Evolutionary conservation across 2,113 vertebrate genomes (phyloP), one percentile per base, ranked within the genome.

Genomic region (Microcebus murinus): DNA sequence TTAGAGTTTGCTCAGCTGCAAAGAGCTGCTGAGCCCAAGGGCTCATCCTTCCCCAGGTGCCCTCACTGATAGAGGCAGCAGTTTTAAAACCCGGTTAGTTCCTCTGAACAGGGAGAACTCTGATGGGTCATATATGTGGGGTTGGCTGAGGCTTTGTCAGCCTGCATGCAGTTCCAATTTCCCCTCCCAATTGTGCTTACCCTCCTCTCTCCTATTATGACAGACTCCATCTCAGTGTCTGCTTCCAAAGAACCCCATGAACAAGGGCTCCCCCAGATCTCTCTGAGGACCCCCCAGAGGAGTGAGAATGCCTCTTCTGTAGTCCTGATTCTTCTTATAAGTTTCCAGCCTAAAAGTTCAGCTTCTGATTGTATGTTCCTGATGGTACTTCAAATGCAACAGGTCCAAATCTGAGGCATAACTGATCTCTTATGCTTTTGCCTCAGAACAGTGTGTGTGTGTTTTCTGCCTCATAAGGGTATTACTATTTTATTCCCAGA

Each of bases 1-100:
- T 27, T 67, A 17, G 27, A 29, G 48, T 95, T 92, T 79, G 57
- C 39, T 92, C 74, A 27, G 50, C 74, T 96, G 83, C 80, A 90
- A 50, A 82, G 23, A 70, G 36, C 81, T 95, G 50, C 57, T 34
- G n/a, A 45, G 29, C 11, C 6, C 55, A 63, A 27, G 57, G 11
- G 14, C 6, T 31, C 29, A 7, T 83, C 71, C 77, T 79, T 74
- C 39, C 42, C 17, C 17, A 50, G 71, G 18, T 70, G 55, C 55
- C 45, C 50, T 27, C n/a, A 42, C 83, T 70, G 4, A n/a, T 23
- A 18, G 13, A 93, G 36, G 59, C 3, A 17, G 50, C 13, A 6
- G 15, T 50, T 14, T 34, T 34, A 74, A 84, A 48, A 52, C 10
- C 12, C 4, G 20, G 61, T 10, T 68, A 36, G 42, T 88, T 76